phyloP scores from a whole-genome alignment of 2,797 vertebrate genomes.

The Sebastes baramenuke region DNA sequence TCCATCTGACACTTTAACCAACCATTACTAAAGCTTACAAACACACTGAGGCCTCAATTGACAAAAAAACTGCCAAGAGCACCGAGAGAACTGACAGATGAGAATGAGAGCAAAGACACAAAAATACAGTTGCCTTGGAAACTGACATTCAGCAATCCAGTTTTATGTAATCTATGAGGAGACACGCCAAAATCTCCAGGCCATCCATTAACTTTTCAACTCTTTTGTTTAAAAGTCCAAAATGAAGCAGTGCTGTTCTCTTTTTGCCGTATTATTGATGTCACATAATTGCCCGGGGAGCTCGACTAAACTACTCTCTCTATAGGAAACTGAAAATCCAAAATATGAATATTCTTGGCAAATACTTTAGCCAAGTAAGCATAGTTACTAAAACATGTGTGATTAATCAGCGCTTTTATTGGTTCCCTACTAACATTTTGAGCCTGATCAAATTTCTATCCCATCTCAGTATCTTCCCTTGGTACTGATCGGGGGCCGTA shows the following conservation, averaged over 20 bases:
- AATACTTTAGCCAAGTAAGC: not conserved
- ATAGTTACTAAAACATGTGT: not conserved
- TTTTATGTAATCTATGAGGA: slow-evolving; percentile 59
- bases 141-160: slow-evolving; percentile 57
- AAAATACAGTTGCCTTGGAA: slow-evolving; percentile 73
- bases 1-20: slow-evolving; percentile 24
- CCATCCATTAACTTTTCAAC: slow-evolving; percentile 58
- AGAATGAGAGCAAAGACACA: slow-evolving; percentile 52
- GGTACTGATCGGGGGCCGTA: not conserved
- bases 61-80: slow-evolving; percentile 29
- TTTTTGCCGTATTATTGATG: slow-evolving; percentile 12
- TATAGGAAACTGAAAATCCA: not conserved
- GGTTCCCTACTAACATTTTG: not conserved
- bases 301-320: not conserved
- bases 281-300: not conserved
- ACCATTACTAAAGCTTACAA: slow-evolving; percentile 21
- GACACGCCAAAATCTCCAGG: slow-evolving; percentile 47
- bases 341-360: not conserved
- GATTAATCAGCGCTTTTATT: not conserved
- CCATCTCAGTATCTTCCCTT: not conserved
- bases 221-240: slow-evolving; percentile 13
- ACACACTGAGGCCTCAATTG: slow-evolving; percentile 28
- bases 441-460: not conserved
- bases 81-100: slow-evolving; percentile 38
- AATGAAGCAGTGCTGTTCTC: not conserved